phyloP scores from a whole-genome alignment of 2,113 vertebrate species.

The Pampusana beccarii region DNA sequence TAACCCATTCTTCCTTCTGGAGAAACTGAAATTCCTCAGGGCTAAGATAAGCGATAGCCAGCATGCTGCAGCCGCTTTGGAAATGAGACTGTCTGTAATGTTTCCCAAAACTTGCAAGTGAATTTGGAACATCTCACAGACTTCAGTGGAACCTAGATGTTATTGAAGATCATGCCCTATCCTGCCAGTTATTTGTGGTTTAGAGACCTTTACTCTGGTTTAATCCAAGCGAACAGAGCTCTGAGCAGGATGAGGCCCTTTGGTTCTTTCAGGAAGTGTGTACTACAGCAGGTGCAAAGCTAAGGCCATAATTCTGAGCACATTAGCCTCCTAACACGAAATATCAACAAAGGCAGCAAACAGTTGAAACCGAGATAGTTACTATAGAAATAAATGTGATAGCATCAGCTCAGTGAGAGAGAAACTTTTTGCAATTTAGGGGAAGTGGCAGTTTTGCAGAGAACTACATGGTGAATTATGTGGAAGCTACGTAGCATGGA shows the following conservation, averaged over 20 bases:
- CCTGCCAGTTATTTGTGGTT: background rate
- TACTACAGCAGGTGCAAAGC: background rate
- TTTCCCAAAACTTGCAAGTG: background rate
- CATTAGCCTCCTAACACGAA: background rate
- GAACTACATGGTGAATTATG: background rate
- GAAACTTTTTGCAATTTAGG: background rate
- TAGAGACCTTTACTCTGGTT: background rate
- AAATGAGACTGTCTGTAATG: background rate
- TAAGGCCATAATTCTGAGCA: background rate
- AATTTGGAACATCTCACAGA: background rate
- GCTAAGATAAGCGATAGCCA: background rate
- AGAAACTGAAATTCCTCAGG: background rate
- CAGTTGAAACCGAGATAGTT: background rate
- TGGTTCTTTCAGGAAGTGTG: background rate
- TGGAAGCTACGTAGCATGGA: background rate
- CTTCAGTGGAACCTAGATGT: background rate
- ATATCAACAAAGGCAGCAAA: background rate
- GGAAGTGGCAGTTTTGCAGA: background rate
- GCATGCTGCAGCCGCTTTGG: background rate
- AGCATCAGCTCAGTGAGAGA: background rate
- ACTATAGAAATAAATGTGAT: slow-evolving; percentile 7
- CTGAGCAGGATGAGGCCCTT: background rate
- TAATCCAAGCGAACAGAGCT: background rate
- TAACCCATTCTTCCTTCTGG: background rate
- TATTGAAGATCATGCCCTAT: background rate